Evolutionary conservation across 2,888 invertebrate species (phyloP), one percentile per base, ranked within the genome.

Genomic region (Hemaris fuciformis): DNA sequence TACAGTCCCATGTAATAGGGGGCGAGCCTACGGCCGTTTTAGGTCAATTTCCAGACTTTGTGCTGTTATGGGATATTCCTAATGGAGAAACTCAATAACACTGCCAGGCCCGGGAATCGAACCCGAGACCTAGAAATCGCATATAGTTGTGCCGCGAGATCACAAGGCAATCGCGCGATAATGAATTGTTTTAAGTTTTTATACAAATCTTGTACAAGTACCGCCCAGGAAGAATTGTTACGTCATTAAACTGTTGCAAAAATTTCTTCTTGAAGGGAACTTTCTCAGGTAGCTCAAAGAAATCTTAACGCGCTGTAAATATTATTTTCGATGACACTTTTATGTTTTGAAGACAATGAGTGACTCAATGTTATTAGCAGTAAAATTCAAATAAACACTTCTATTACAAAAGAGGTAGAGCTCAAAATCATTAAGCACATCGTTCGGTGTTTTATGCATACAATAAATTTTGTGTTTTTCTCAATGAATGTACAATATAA

Each of bases 341-440:
- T 84, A 83, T 73, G 76, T 67, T 63, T 63, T 48, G 72, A 76
- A 85, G 83, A 85, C 85, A 85, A 82, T 81, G 74, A 73, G 70
- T 80, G 77, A 79, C 69, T 79, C 77, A 76, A 63, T 66, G 42
- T 64, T 66, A 67, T 64, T 58, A 59, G 15, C 53, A 18, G 10
- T 18, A 10, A 8, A 27, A 71, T 69, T 74, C 63, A 53, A 8
- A 31, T 31, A 18, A 31, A 31, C 53, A 18, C 27, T 31, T 31
- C 31, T 53, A 20, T 31, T 27, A 18, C 27, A 15, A 10, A 18
- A 10, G 31, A 4, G 3, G 18, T 53, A 53, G 18, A 31, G 53
- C 27, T 53, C 4, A 53, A 31, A 20, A 31, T 53, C 53, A 31
- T 27, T 18, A 31, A 53, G 27, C 48, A 15, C 18, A 27, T 27